These are phyloP conservation scores for Drosophila pectinifera DNA, from an alignment of 1,140 invertebrate genomes.

Conservation along the genomic window DNA sequence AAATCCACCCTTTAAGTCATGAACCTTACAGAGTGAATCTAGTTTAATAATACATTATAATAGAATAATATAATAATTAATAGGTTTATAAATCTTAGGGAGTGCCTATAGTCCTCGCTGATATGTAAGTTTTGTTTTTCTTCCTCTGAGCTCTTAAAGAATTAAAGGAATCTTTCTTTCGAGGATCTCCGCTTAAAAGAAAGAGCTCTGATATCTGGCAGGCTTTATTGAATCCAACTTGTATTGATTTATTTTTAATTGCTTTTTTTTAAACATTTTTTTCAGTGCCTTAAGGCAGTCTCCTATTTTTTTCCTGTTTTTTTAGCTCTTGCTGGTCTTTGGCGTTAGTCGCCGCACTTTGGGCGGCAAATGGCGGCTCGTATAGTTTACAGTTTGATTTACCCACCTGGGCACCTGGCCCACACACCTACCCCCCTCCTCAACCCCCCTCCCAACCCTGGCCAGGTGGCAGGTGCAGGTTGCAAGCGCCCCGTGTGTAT, in stretches of 20 bases:
- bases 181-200: too few species aligned
- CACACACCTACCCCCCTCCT: conserved; percentile 2
- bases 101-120: too few species aligned
- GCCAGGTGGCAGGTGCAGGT: conserved; percentile 13
- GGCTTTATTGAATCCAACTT: too few species aligned
- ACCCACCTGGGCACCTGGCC: conserved; percentile 20
- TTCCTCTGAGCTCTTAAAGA: too few species aligned
- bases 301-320: not conserved
- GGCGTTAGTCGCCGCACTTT: conserved; percentile 73
- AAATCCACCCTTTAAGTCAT: too few species aligned
- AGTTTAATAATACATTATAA: too few species aligned
- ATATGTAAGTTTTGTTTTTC: not conserved
- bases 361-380: conserved; percentile 69
- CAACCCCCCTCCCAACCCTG: not conserved
- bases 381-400: conserved; percentile 73
- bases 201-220: too few species aligned
- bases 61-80: too few species aligned
- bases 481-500: not conserved
- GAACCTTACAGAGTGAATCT: too few species aligned
- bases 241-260: not conserved
- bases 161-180: too few species aligned
- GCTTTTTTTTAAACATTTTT: not conserved
- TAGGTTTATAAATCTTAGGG: too few species aligned
- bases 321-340: conserved; percentile 57
- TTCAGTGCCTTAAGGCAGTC: conserved; percentile 6